Percentiles rank a stretch among this genome's conserved stretches.
Evolutionary conservation across 2,888 invertebrate species (phyloP).

Genomic region (Pteria penguin): DNA sequence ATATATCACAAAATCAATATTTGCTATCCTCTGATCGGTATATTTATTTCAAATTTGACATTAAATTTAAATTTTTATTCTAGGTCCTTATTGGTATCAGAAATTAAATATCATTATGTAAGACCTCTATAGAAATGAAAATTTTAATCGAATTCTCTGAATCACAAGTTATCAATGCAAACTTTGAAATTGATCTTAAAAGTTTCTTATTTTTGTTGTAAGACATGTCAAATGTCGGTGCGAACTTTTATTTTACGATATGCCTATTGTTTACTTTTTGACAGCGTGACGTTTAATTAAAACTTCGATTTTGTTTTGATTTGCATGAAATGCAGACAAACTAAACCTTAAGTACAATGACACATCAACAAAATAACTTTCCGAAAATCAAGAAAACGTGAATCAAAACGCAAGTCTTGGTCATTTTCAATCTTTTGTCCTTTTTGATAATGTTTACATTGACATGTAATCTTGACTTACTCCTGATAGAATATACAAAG

Average conservation of each 20-base stretch:
- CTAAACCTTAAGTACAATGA: background rate
- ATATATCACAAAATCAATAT: background rate
- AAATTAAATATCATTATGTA: background rate
- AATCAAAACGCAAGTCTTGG: background rate
- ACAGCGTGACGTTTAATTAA: background rate
- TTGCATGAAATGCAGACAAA: background rate
- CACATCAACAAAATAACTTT: background rate
- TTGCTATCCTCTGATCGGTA: background rate
- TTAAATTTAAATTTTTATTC: background rate
- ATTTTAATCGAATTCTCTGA: too few relatives aligned
- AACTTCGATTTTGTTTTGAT: background rate
- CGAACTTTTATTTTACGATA: too few relatives aligned
- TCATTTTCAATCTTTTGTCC: background rate
- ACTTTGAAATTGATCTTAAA: too few relatives aligned
- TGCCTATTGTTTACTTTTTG: too few relatives aligned
- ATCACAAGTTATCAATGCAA: too few relatives aligned
- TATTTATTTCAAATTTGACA: slow-evolving; percentile 13
- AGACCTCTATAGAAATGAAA: background rate
- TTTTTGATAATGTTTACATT: background rate
- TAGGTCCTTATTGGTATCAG: background rate
- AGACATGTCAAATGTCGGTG: too few relatives aligned
- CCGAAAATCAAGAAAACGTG: background rate
- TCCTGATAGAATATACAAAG: background rate
- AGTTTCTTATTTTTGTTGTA: too few relatives aligned
- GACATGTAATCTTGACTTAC: background rate